Evolutionary conservation across 2,113 vertebrate species (phyloP).

Genomic region (Aviceda subcristata): DNA sequence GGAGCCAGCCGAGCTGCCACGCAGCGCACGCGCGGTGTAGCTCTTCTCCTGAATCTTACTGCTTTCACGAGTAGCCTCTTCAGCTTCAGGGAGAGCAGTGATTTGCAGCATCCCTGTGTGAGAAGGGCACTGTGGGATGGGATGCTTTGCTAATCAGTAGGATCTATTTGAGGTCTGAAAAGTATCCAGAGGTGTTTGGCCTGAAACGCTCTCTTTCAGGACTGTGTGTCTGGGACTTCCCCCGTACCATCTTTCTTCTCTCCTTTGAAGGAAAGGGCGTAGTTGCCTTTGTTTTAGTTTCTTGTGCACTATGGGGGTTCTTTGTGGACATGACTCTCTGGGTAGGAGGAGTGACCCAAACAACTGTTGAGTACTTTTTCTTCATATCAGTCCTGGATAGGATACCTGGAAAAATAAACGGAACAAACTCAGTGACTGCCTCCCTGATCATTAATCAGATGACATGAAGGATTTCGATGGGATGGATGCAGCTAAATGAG

Average conservation of each 20-base stretch:
- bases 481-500: neutral
- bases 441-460: neutral
- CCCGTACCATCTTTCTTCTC: neutral
- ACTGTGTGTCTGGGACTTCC: neutral
- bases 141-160: neutral
- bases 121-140: neutral
- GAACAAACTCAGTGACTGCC: neutral
- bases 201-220: neutral
- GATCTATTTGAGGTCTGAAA: neutral
- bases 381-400: neutral
- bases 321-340: neutral
- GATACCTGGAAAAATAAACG: neutral
- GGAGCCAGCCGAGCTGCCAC: neutral
- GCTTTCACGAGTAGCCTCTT: neutral
- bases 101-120: neutral
- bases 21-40: neutral
- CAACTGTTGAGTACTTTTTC: neutral
- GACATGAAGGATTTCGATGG: neutral
- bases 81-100: neutral
- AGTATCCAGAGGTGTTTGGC: neutral
- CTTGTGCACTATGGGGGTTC: fast-evolving
- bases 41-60: neutral
- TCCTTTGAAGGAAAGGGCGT: neutral
- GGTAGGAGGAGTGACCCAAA: neutral
- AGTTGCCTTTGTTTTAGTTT: neutral